Conservation (phyloP, 2,888 invertebrate genomes). For the Lasioglossum villosulum region DNA sequence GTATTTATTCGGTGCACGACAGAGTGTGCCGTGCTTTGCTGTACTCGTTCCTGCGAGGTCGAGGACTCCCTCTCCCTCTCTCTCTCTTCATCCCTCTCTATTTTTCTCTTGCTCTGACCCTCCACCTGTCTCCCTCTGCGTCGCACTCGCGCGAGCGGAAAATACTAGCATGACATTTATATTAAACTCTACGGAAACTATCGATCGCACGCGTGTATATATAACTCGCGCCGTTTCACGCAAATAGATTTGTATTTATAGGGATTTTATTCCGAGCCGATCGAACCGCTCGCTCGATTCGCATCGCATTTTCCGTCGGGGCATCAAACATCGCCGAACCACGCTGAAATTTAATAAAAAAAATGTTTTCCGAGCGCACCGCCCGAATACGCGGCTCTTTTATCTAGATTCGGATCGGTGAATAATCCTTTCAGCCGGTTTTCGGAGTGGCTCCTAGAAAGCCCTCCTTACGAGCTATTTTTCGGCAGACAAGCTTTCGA, state of each 20-base stretch:
- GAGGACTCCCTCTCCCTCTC: constrained; percentile 27
- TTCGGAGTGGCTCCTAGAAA: neutral
- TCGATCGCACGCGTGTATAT: constrained; percentile 39
- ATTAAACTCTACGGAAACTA: constrained; percentile 58
- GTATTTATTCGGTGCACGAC: constrained; percentile 51
- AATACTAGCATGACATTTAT: constrained; percentile 65
- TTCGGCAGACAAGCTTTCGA: neutral
- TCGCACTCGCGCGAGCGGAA: constrained; percentile 48
- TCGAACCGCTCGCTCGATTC: neutral
- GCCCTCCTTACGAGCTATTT: neutral
- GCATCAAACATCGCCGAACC: neutral
- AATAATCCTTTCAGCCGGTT: neutral
- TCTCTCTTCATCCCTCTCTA: neutral
- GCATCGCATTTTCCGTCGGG: neutral
- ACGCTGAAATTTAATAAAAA: neutral
- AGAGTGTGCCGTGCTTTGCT: constrained; percentile 19
- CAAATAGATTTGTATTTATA: constrained; percentile 46
- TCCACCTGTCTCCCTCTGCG: constrained; percentile 13
- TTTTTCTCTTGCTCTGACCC: neutral
- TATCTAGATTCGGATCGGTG: neutral
- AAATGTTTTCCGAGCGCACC: neutral
- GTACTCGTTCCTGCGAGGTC: constrained; percentile 44
- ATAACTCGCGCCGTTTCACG: constrained; percentile 14
- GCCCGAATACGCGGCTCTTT: neutral
- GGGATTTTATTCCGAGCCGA: constrained; percentile 18